Conservation (phyloP, 2,113 vertebrate species). For the Opisthocomus hoazin region DNA sequence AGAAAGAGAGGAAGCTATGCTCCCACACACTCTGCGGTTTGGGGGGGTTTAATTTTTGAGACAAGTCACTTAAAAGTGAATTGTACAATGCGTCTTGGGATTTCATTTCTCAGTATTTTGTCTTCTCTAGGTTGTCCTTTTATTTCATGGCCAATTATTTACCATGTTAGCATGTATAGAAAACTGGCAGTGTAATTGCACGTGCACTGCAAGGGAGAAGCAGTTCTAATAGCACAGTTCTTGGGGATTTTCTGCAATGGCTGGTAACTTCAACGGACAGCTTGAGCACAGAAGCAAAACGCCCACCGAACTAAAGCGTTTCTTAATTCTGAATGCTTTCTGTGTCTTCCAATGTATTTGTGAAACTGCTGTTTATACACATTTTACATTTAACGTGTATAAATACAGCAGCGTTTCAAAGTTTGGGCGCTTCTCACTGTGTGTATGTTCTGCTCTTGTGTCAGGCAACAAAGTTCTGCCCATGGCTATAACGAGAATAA, state of each 20-base stretch:
- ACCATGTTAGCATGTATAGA: not conserved
- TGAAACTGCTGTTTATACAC: not conserved
- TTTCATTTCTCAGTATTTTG: not conserved
- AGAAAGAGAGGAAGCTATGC: not conserved
- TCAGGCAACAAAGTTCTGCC: conserved; percentile 39
- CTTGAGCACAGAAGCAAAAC: not conserved
- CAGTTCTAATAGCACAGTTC: not conserved
- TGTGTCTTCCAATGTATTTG: not conserved
- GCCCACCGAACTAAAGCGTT: accelerated
- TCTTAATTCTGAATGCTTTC: not conserved
- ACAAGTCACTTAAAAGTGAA: not conserved
- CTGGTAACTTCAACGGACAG: not conserved
- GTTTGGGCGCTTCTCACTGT: not conserved
- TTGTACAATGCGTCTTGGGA: accelerated
- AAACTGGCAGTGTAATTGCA: accelerated
- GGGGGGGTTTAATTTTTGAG: not conserved
- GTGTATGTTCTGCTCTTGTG: not conserved
- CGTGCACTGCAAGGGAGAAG: not conserved
- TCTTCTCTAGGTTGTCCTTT: not conserved
- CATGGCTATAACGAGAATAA: conserved; percentile 35
- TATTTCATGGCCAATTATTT: not conserved
- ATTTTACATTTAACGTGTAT: not conserved
- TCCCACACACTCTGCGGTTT: not conserved
- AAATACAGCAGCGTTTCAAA: not conserved
- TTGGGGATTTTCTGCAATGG: not conserved